These are phyloP conservation scores for Condylura cristata DNA, from an alignment of 2,113 vertebrate genomes.

Conservation along the genomic window DNA sequence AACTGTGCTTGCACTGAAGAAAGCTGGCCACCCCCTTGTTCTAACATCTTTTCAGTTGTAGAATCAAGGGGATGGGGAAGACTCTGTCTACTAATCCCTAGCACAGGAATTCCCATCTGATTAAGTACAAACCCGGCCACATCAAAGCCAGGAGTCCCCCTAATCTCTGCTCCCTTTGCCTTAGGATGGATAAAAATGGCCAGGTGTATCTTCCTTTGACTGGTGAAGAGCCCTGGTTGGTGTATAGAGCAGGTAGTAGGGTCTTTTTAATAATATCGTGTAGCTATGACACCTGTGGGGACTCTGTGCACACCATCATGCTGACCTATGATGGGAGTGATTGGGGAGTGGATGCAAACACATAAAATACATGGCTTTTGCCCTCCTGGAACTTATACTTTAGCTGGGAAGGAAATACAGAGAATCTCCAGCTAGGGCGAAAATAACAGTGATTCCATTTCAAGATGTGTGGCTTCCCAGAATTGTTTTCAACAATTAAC, in stretches of 20 bases:
- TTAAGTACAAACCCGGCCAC: background rate
- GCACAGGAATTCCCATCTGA: background rate
- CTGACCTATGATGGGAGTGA: background rate
- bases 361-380: background rate
- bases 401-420: background rate
- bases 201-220: background rate
- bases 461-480: background rate
- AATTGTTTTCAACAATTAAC: background rate
- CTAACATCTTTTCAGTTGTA: background rate
- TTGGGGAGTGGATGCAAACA: background rate
- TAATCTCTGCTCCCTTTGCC: background rate
- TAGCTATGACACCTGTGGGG: accelerated
- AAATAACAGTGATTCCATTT: background rate
- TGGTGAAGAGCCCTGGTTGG: background rate
- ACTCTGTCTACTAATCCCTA: background rate
- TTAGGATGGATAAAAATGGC: background rate
- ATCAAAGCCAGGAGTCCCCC: background rate
- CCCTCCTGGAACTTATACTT: background rate
- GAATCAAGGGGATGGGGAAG: background rate
- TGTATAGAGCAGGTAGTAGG: background rate
- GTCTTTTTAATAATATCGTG: background rate
- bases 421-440: background rate
- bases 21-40: background rate
- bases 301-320: background rate
- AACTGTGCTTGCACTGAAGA: conserved; percentile 7